Evolutionary conservation across 2,888 invertebrate species (phyloP), one percentile per base, ranked within the genome.

Genomic region (Anthophora plumipes): DNA sequence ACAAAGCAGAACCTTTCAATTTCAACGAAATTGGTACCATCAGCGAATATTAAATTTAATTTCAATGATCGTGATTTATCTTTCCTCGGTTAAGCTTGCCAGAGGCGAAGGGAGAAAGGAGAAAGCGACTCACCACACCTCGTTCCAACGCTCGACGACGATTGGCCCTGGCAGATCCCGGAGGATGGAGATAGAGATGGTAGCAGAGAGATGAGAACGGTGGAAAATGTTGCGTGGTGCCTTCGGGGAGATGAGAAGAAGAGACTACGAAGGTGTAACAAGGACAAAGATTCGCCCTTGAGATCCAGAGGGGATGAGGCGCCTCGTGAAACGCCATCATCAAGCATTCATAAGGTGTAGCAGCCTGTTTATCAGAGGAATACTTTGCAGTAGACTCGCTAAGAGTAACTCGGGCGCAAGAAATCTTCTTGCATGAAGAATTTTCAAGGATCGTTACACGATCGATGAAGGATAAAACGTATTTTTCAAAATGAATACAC

Each of bases 341-440:
- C 85, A 87, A 86, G 87, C 87, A 86, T 86, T 86, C 87, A 86
- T 87, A 86, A 85, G 77, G 63, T 83, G 74, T 81, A 86, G 80
- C 75, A 22, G 75, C 68, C 41, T 77, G 70, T 86, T 86, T 83
- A 80, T 86, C 84, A 86, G 70, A 77, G 71, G 52, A 68, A 77
- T 50, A 68, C 67, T 76, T 63, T 83, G 37, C 73, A 75, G 52
- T 37, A 63, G 63, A 80, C 68, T 68, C 61, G 63, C 54, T 46
- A 57, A 52, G 54, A 80, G 75, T 75, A 71, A 71, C 67, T 63
- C 61, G 22, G 22, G 54, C 39, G 17, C 7, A 41, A 20, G 22
- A 17, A 41, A 37, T 71, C 22, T 17, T n/a, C n/a, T 8, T 31
- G 20, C 22, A 3, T 17, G 9, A 41, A 37, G 31, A 52, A 55